These are phyloP conservation scores for Galleria mellonella DNA, from an alignment of 1,140 invertebrate species.

Conservation along the genomic window DNA sequence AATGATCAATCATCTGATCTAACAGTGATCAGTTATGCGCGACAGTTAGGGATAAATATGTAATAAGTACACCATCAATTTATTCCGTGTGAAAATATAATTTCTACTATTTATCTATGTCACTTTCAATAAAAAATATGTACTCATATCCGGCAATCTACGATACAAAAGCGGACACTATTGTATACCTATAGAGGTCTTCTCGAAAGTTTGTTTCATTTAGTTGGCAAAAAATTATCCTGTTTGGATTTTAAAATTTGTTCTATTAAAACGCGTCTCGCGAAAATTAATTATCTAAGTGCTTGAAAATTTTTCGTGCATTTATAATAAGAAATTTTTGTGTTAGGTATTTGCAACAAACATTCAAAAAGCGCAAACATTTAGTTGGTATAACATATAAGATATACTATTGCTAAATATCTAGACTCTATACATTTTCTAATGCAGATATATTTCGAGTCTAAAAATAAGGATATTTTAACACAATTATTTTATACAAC, in stretches of 20 bases:
- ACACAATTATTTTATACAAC: conserved; percentile 36
- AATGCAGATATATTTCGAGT: conserved; percentile 56
- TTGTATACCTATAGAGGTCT: too few species aligned
- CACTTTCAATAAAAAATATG: not conserved
- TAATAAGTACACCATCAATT: not conserved
- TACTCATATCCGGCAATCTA: too few species aligned
- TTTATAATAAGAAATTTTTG: conserved; percentile 23
- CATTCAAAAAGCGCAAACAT: conserved; percentile 37
- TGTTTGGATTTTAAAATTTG: not conserved
- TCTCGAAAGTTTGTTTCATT: too few species aligned
- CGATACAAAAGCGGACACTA: too few species aligned
- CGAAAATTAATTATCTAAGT: conserved; percentile 40
- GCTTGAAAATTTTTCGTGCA: conserved; percentile 35
- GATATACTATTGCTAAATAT: conserved; percentile 16
- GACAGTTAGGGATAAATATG: too few species aligned
- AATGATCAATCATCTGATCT: not conserved
- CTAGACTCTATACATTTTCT: conserved; percentile 45
- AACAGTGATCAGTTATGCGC: not conserved
- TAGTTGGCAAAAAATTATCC: not conserved
- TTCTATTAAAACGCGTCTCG: not conserved
- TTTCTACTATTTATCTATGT: conserved; percentile 11
- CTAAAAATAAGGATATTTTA: conserved; percentile 63
- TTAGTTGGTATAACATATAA: conserved; percentile 17
- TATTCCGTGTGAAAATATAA: conserved; percentile 15
- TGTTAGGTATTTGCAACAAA: conserved; percentile 34